phyloP scores from a whole-genome alignment of 2,888 invertebrate species.

The Scaptomyza flava region DNA sequence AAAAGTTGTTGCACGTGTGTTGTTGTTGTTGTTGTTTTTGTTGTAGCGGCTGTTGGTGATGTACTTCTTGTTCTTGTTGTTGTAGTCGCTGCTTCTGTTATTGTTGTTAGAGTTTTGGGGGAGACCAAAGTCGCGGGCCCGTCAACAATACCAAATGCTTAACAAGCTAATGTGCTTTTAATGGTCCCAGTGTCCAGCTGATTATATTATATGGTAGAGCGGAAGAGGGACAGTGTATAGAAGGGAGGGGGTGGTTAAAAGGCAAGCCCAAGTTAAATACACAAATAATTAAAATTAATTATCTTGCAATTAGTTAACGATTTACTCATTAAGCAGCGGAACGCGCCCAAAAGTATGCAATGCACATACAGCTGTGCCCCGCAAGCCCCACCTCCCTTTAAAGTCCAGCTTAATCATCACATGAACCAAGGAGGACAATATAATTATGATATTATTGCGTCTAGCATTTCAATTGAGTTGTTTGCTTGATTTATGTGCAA shows the following conservation, averaged over 20 bases:
- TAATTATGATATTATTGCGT: conserved; percentile 70
- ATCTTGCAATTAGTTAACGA: conserved; percentile 79
- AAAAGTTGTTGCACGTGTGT: conserved; percentile 64
- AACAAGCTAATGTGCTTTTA: conserved; percentile 79
- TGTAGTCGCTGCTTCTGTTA: conserved; percentile 17
- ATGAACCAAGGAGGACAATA: conserved; percentile 34
- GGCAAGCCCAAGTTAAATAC: conserved; percentile 63
- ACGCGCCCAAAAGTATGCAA: conserved; percentile 49
- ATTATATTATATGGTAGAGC: conserved; percentile 59
- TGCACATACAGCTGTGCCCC: conserved; percentile 8
- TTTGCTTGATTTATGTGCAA: conserved; percentile 76
- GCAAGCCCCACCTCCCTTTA: conserved; percentile 1
- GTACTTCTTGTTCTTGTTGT: not conserved
- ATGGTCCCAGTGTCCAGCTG: conserved; percentile 71
- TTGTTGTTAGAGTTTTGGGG: conserved; percentile 25
- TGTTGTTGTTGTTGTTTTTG: conserved; percentile 40
- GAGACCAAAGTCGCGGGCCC: conserved; percentile 20
- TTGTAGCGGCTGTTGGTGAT: conserved; percentile 24
- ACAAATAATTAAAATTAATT: conserved; percentile 79
- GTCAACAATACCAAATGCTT: conserved; percentile 60
- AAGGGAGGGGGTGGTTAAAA: conserved; percentile 1
- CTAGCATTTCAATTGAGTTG: conserved; percentile 76
- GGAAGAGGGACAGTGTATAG: not conserved
- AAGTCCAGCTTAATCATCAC: conserved; percentile 11
- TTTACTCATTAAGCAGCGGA: conserved; percentile 72